These are phyloP conservation scores for Gadus macrocephalus DNA, from an alignment of 2,113 vertebrate species.

Conservation along the genomic window DNA sequence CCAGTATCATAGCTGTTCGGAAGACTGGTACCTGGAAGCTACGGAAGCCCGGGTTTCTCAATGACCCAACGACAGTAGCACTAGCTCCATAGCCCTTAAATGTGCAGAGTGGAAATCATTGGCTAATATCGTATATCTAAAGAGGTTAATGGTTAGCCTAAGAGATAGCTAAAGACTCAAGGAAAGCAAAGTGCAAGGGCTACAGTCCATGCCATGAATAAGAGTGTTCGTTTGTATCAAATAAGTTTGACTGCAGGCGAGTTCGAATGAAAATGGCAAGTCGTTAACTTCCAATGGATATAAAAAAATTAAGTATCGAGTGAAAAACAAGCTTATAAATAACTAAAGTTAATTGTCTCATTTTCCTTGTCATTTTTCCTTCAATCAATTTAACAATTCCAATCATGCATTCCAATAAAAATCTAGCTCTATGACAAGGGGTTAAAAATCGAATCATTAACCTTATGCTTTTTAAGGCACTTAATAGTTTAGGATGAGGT, in stretches of 20 bases:
- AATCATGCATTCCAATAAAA: too few relatives aligned
- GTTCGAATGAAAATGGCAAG: not conserved
- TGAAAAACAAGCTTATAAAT: too few relatives aligned
- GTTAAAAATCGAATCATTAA: too few relatives aligned
- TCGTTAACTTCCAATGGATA: too few relatives aligned
- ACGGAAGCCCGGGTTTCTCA: constrained; percentile 9
- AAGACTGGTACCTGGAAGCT: constrained; percentile 1
- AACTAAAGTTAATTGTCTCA: too few relatives aligned
- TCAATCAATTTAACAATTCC: too few relatives aligned
- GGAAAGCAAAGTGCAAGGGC: constrained; percentile 21
- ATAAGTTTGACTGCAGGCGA: not conserved
- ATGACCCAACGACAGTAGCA: not conserved
- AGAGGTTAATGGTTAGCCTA: constrained; percentile 35
- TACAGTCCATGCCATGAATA: constrained; percentile 3
- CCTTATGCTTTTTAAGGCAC: too few relatives aligned
- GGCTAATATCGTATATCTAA: not conserved
- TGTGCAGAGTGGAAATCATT: constrained; percentile 1
- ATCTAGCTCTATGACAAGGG: too few relatives aligned
- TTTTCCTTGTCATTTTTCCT: too few relatives aligned
- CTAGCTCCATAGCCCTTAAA: not conserved
- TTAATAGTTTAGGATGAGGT: not conserved
- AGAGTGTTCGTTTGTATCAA: not conserved
- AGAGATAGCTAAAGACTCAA: constrained; percentile 22
- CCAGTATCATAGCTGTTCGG: not conserved
- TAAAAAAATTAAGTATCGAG: too few relatives aligned